A percentile compares a stretch with the other conserved stretches of the same genome.
Conservation (phyloP, 2,888 invertebrate species). For the Drosophila neotestacea region DNA sequence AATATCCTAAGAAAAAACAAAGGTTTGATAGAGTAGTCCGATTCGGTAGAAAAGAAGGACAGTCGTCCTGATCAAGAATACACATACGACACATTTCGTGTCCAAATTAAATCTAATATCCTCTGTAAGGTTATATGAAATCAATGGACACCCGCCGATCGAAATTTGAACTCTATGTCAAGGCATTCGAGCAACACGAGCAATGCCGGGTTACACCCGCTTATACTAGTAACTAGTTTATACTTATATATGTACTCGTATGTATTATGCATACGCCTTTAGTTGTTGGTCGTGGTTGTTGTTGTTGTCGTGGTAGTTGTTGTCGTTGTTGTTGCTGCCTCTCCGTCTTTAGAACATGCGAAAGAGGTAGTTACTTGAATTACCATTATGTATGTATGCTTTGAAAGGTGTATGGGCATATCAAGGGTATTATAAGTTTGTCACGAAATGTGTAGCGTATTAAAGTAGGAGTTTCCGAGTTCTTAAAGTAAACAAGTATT, state of each 20-base stretch:
- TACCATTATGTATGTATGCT: conserved; percentile 15
- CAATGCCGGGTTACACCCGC: conserved; percentile 13
- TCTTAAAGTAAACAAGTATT: conserved; percentile 20
- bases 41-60: no score
- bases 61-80: no score
- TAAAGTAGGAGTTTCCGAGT: conserved; percentile 18
- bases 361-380: conserved; percentile 26
- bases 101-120: background rate
- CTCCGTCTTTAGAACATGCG: conserved; percentile 10
- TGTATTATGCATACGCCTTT: conserved; percentile 26
- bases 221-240: conserved; percentile 7
- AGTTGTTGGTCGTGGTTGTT: conserved; percentile 6
- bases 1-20: no score
- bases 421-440: conserved; percentile 19
- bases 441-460: conserved; percentile 21
- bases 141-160: background rate
- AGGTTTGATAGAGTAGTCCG: no score
- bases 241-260: conserved; percentile 10
- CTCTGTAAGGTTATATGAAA: background rate
- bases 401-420: conserved; percentile 2
- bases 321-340: background rate
- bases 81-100: background rate
- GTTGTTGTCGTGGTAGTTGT: conserved; percentile 1
- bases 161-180: background rate
- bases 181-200: background rate